Evolutionary conservation across 2,888 invertebrate species (phyloP), one percentile per base, ranked within the genome.

Genomic region (Ecdyonurus torrentis): DNA sequence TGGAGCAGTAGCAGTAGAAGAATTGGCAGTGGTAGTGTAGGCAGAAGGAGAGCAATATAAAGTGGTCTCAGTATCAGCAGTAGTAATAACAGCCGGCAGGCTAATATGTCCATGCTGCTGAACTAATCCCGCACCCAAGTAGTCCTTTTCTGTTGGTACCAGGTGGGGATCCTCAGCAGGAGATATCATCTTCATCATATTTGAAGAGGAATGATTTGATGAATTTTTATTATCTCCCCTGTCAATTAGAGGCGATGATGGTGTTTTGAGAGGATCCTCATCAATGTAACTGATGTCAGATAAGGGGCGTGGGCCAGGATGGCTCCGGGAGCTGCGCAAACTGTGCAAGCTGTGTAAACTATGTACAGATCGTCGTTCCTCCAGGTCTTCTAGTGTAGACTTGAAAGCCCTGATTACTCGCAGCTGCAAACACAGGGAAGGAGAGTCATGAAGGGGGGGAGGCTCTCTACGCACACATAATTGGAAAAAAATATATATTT

Each of bases 401-500:
- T 91, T 95, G 91, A 98, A 99, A 78, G 98, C 98, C 83, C 96
- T 92, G 83, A 98, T 96, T 81, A 99, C 98, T 81, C 98, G 93
- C 83, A 98, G 89, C 98, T 98, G 95, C 84, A 91, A 91, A 84
- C 82, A 81, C 77, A 81, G 80, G 81, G 80, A 76, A 74, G 74
- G 75, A 74, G 72, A 68, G 67, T 67, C 66, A 67, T 67, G 66
- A 67, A 65, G 67, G 68, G 66, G 66, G 65, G 61, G 66, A 64
- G 67, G 67, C 63, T 65, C 66, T 65, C 67, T 64, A 64, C 65
- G 64, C 64, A 67, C 64, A 67, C 64, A 65, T 63, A 65, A 37
- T 10, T 10, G 52, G 24, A 37, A 63, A 62, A 63, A 66, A 63
- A 2, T 65, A 65, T 10, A 37, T 5, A 10, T 37, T 37, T 10